Conservation (phyloP, 2,113 vertebrate species). For the Perca flavescens region DNA sequence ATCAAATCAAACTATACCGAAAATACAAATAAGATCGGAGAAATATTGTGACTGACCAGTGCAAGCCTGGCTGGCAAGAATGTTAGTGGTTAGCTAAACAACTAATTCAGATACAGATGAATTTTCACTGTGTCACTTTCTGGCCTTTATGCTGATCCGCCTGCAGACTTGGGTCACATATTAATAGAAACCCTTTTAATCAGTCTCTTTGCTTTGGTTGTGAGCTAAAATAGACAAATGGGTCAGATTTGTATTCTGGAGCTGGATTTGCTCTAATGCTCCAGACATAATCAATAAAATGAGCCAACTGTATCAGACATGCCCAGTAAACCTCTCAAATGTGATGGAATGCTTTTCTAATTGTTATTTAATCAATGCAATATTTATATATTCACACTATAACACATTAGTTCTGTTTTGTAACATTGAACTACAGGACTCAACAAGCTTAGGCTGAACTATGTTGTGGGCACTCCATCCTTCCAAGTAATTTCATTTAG, state of each 20-base stretch:
- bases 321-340: slow-evolving; percentile 18
- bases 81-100: background rate
- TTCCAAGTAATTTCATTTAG: background rate
- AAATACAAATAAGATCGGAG: background rate
- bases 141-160: background rate
- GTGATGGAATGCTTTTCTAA: slow-evolving; percentile 40
- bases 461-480: background rate
- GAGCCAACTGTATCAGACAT: slow-evolving; percentile 18
- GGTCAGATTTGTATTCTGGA: slow-evolving; percentile 6
- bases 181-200: background rate
- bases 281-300: slow-evolving; percentile 53
- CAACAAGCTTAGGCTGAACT: background rate
- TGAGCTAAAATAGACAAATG: slow-evolving; percentile 6
- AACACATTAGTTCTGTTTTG: background rate
- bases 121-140: background rate
- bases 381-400: slow-evolving; percentile 28
- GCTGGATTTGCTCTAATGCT: slow-evolving; percentile 6
- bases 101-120: too few species aligned
- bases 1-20: too few species aligned
- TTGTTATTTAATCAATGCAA: slow-evolving; percentile 12
- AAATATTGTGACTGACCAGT: background rate
- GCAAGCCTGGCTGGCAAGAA: background rate
- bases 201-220: background rate
- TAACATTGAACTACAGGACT: background rate
- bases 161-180: background rate